A percentile compares a stretch with the other conserved stretches of the same genome.
Conservation (phyloP, 2,888 invertebrate species). For the Dolichomitus sp. region DNA sequence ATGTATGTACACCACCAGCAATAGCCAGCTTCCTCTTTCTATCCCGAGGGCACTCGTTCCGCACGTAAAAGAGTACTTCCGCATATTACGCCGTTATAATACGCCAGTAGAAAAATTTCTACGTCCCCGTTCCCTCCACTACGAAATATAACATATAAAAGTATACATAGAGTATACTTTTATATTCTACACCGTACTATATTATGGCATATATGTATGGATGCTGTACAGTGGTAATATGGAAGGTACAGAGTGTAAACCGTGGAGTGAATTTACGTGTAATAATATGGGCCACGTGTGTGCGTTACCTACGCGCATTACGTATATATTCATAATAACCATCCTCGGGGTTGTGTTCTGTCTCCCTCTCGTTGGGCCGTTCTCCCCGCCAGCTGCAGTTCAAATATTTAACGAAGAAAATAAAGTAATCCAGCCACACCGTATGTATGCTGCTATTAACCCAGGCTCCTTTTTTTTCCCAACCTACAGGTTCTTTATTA, state of each 20-base stretch:
- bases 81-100: constrained; percentile 64
- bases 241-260: constrained; percentile 23
- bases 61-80: constrained; percentile 64
- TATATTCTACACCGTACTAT: background rate
- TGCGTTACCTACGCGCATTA: constrained; percentile 14
- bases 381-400: constrained; percentile 31
- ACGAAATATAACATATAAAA: constrained; percentile 47
- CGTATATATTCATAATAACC: constrained; percentile 39
- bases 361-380: background rate
- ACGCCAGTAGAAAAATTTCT: constrained; percentile 62
- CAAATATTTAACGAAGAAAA: constrained; percentile 68
- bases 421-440: constrained; percentile 59
- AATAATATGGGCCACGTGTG: constrained; percentile 56
- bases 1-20: constrained; percentile 25
- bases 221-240: constrained; percentile 2
- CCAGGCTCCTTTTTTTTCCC: constrained; percentile 3
- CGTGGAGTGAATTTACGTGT: constrained; percentile 57
- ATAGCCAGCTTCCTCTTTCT: constrained; percentile 27
- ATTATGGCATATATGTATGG: background rate
- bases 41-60: constrained; percentile 63
- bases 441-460: constrained; percentile 54
- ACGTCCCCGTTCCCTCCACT: constrained; percentile 28
- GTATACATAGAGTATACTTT: constrained; percentile 23
- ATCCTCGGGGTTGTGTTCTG: constrained; percentile 5
- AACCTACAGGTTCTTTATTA: constrained; percentile 19